Percentiles rank a stretch among this genome's conserved stretches.
These are phyloP conservation scores for Phylloscopus trochilus DNA, from an alignment of 2,113 vertebrate species.

Conservation along the genomic window DNA sequence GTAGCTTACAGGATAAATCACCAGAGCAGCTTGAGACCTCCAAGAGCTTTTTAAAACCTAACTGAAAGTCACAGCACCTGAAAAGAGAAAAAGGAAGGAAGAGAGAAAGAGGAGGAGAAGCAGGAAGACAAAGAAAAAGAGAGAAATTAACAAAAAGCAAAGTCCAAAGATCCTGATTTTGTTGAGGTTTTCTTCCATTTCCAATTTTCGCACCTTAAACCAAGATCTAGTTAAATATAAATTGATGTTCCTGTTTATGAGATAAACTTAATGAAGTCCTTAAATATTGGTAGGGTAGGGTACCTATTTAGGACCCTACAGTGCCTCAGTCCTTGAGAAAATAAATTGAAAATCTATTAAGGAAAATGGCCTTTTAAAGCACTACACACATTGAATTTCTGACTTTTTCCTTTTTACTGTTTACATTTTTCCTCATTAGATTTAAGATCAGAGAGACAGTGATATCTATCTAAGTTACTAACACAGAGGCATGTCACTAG, in stretches of 20 bases:
- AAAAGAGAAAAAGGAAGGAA: not conserved
- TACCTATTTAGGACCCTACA: not conserved
- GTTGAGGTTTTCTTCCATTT: not conserved
- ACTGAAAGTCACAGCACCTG: not conserved
- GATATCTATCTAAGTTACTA: not conserved
- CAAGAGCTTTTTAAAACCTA: not conserved
- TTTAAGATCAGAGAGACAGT: not conserved
- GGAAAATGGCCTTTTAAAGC: not conserved
- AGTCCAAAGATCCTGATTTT: not conserved
- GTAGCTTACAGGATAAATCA: not conserved
- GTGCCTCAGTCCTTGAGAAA: not conserved
- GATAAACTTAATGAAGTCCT: not conserved
- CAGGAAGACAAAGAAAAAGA: not conserved
- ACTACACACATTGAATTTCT: not conserved
- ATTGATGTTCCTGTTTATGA: not conserved
- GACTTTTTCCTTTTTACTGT: not conserved
- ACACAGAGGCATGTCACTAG: not conserved
- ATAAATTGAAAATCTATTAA: not conserved
- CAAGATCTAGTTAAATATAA: not conserved
- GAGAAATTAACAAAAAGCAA: not conserved
- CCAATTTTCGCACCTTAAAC: not conserved
- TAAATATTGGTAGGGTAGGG: no score
- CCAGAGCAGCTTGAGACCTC: not conserved
- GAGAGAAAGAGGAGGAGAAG: not conserved
- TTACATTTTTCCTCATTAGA: not conserved